Base-by-base conservation (phyloP, 2,888 invertebrate species). In the Biston stratarius region DNA sequence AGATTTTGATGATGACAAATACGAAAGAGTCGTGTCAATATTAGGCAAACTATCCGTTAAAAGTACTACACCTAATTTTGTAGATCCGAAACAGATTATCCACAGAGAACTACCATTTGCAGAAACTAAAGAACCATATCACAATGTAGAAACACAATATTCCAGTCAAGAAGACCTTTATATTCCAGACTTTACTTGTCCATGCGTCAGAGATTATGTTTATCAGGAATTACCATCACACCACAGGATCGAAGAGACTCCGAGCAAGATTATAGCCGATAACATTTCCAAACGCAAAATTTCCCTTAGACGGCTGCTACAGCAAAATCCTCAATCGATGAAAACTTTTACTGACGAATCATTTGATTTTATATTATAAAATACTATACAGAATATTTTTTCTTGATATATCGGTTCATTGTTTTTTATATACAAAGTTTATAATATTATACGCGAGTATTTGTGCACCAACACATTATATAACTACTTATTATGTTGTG, bases 1-100 rank as follows among this genome's bases (percentile, higher is more conserved):
- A 62, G 89, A 94, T 79, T 94, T 82, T 64, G 83, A 80, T 7
- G 91, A 92, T 72, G 83, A 90, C 66, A 93, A 92, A 64, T 92
- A 82, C 75, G 70, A 74, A 67, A 81, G 81, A 71, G 85, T 92
- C 0, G 82, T 85, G 77, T 69, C 82, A n/a, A 83, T 90, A 59
- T 73, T 90, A 45, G 82, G 80, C 33, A 69, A 76, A 55, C 67
- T 52, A 11, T 66, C 73, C 5, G 55, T 70, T 70, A 64, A 67
- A 51, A 71, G 69, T 9, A 9, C 62, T 36, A n/a, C 67, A 10
- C 84, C 84, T 8, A 72, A 81, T 61, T 53, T 84, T 12, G 67
- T 88, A 11, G 76, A 83, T 61, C 79, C 87, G 0, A 85, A 79
- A 66, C 67, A 77, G 48, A 83, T 90, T 38, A 81, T 81, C 8